Percentiles rank a stretch among this genome's conserved stretches.
These are phyloP conservation scores for Stratiolaelaps scimitus DNA, from an alignment of 1,140 invertebrate genomes.

Conservation along the genomic window DNA sequence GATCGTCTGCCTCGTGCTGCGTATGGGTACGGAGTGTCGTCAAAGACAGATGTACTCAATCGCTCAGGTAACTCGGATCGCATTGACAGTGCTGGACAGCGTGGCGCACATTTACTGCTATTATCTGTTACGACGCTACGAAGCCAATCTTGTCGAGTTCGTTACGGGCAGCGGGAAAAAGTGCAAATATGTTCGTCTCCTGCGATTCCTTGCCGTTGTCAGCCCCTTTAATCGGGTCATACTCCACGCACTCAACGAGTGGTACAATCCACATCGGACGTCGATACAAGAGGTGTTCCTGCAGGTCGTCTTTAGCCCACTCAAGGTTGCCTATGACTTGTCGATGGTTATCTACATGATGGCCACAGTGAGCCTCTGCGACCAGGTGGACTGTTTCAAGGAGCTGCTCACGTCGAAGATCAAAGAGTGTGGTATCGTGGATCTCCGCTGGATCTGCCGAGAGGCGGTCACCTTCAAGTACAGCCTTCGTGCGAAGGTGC, in stretches of 20 bases:
- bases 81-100: not conserved
- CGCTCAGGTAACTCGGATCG: not conserved
- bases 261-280: not conserved
- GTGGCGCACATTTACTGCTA: not conserved
- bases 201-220: not conserved
- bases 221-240: not conserved
- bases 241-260: not conserved
- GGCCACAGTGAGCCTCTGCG: slow-evolving; percentile 7
- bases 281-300: not conserved
- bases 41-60: not conserved
- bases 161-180: not conserved
- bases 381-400: not conserved
- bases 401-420: not conserved
- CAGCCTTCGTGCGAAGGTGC: slow-evolving; percentile 4
- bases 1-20: not conserved
- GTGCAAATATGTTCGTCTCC: slow-evolving; percentile 5
- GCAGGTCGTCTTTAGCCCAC: not conserved
- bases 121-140: not conserved
- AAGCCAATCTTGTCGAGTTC: slow-evolving; percentile 11
- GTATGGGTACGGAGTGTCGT: not conserved
- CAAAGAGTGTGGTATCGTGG: not conserved
- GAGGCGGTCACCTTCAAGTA: slow-evolving; percentile 14
- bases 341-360: slow-evolving; percentile 1
- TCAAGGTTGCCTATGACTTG: not conserved
- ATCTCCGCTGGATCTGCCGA: slow-evolving; percentile 6